Percentiles rank a stretch among this genome's conserved stretches.
Evolutionary conservation across 2,888 invertebrate species (phyloP).

Genomic region (Leptarthrus brevirostris): DNA sequence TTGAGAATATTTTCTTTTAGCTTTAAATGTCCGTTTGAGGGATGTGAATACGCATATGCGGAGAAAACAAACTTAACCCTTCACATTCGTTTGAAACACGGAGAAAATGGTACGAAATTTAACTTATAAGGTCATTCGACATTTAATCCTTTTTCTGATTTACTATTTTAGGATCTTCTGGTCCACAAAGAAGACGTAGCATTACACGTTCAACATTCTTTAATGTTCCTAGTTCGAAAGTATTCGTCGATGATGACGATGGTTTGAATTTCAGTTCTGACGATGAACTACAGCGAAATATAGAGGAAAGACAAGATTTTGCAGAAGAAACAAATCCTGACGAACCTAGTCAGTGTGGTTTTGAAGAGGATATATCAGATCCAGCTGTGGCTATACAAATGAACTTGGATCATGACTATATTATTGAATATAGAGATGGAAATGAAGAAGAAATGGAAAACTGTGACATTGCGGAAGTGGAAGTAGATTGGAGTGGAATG

Average conservation of each 20-base stretch:
- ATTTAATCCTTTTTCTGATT: no score
- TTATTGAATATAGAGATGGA: slow-evolving; percentile 47
- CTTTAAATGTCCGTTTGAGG: slow-evolving; percentile 48
- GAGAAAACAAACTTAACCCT: slow-evolving; percentile 49
- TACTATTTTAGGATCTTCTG: no score
- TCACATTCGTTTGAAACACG: slow-evolving; percentile 47
- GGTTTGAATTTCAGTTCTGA: slow-evolving; percentile 48
- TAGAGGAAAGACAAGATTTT: background rate
- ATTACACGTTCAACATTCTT: background rate
- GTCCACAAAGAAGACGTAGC: no score
- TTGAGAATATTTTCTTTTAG: no score
- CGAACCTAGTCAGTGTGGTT: background rate
- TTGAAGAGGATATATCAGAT: background rate
- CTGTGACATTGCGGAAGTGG: background rate
- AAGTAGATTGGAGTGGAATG: no score
- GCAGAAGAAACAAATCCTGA: background rate
- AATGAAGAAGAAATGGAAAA: slow-evolving; percentile 21
- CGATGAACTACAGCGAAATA: slow-evolving; percentile 33
- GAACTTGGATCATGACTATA: slow-evolving; percentile 52
- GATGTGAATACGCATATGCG: slow-evolving; percentile 44
- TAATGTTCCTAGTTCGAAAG: background rate
- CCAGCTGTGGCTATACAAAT: slow-evolving; percentile 40
- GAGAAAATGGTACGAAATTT: slow-evolving; percentile 14
- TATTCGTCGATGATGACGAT: slow-evolving; percentile 52
- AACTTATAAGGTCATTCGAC: no score